Conservation (phyloP, 2,113 vertebrate species). For the Cyphomyrus discorhynchus region DNA sequence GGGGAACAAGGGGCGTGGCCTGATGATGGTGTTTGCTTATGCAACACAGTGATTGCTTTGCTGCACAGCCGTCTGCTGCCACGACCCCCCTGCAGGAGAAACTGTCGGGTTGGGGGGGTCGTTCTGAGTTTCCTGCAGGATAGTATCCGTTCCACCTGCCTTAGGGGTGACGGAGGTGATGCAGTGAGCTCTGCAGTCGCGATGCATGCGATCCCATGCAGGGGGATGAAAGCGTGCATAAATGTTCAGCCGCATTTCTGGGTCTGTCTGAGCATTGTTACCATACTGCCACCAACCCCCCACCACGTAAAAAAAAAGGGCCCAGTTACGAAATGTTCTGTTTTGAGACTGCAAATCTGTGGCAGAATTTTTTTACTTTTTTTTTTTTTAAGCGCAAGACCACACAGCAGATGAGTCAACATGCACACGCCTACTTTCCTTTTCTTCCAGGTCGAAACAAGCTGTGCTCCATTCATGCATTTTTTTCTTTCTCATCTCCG, state of each 20-base stretch:
- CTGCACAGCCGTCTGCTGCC: background rate
- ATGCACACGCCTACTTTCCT: background rate
- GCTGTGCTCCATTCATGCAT: slow-evolving; percentile 15
- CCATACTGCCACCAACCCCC: background rate
- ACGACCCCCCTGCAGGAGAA: background rate
- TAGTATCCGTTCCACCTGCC: background rate
- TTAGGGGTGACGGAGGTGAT: background rate
- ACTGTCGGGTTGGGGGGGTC: background rate
- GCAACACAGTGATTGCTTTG: background rate
- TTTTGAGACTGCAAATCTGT: background rate
- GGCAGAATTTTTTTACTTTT: background rate
- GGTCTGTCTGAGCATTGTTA: background rate
- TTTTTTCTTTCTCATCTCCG: background rate
- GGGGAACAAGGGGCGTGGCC: background rate
- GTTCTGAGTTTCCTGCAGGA: background rate
- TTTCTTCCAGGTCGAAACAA: slow-evolving; percentile 19
- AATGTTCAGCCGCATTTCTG: background rate
- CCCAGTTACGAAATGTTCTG: background rate
- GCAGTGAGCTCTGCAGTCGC: background rate
- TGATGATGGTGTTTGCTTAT: slow-evolving; percentile 6
- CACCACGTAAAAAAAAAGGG: background rate
- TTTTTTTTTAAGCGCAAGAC: background rate
- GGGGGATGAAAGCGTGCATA: background rate
- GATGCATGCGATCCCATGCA: background rate
- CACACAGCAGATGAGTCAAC: slow-evolving; percentile 22